phyloP scores from a whole-genome alignment of 1,140 invertebrate species.

The Drosophila simulans region DNA sequence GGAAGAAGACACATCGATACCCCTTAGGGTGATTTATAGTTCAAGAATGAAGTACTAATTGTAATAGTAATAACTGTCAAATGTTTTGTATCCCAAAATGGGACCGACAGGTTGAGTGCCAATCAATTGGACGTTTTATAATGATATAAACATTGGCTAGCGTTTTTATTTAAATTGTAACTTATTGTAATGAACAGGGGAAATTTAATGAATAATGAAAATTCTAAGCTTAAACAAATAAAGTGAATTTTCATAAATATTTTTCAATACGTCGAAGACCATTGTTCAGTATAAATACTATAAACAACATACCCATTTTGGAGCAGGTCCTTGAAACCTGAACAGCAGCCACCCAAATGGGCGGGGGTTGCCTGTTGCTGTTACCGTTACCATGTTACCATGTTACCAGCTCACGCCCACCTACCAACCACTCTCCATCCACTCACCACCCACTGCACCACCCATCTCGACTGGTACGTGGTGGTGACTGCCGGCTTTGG shows the following conservation, averaged over 20 bases:
- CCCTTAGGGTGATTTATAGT: neutral
- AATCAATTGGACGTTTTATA: too few relatives aligned
- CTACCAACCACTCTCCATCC: neutral
- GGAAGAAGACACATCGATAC: conserved; percentile 2
- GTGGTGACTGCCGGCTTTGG: conserved; percentile 16
- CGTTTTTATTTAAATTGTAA: too few relatives aligned
- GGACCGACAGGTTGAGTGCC: too few relatives aligned
- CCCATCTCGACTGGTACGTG: conserved; percentile 34
- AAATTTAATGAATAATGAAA: too few relatives aligned
- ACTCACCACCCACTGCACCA: neutral
- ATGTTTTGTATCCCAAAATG: too few relatives aligned
- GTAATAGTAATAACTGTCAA: too few relatives aligned
- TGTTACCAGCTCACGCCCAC: conserved; percentile 1
- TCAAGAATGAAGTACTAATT: too few relatives aligned
- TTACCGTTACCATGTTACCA: neutral
- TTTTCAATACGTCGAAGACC: too few relatives aligned
- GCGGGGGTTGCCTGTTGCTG: conserved; percentile 65
- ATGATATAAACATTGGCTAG: too few relatives aligned
- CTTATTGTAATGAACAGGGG: too few relatives aligned
- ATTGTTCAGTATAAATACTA: neutral
- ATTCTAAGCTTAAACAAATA: too few relatives aligned
- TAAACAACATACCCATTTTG: conserved; percentile 6
- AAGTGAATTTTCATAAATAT: too few relatives aligned
- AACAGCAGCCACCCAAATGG: conserved; percentile 3
- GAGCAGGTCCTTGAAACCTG: conserved; percentile 20